Percentiles rank a stretch among this genome's conserved stretches.
Evolutionary conservation across 2,888 invertebrate genomes (phyloP).

Genomic region (Vanessa cardui): DNA sequence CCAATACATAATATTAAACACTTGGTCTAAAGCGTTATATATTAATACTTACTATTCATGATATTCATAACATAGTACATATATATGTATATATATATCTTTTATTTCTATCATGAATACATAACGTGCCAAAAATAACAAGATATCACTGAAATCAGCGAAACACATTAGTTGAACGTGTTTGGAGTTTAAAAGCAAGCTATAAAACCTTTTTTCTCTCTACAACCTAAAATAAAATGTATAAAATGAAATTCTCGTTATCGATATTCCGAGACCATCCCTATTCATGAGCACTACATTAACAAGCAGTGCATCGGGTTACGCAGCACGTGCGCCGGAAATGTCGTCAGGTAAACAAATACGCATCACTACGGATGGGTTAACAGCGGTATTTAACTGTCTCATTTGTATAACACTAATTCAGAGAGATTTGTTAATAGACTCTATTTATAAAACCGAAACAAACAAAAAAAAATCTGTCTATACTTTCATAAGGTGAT

Average conservation of each 20-base stretch:
- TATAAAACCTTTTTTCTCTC: background rate
- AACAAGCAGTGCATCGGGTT: conserved; percentile 60
- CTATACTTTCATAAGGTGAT: background rate
- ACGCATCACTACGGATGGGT: conserved; percentile 48
- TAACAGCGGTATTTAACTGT: conserved; percentile 29
- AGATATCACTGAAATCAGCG: no score
- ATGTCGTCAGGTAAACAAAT: conserved; percentile 81
- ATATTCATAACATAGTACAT: no score
- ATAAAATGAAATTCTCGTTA: conserved; percentile 19
- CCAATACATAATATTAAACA: no score
- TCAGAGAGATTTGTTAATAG: conserved; percentile 12
- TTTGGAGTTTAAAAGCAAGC: no score
- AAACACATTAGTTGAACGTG: no score
- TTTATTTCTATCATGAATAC: no score
- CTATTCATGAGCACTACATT: conserved; percentile 51
- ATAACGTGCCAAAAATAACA: no score
- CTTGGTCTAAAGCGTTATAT: no score
- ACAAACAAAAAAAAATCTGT: background rate
- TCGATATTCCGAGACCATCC: conserved; percentile 44
- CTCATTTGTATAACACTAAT: conserved; percentile 27
- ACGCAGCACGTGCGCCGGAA: conserved; percentile 77
- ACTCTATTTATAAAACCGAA: conserved; percentile 9
- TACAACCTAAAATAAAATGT: background rate
- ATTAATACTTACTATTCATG: no score
- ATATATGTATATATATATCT: no score